Percentiles rank a stretch among this genome's conserved stretches.
Evolutionary conservation across 2,113 vertebrate species (phyloP).

Genomic region (Ochotona princeps): DNA sequence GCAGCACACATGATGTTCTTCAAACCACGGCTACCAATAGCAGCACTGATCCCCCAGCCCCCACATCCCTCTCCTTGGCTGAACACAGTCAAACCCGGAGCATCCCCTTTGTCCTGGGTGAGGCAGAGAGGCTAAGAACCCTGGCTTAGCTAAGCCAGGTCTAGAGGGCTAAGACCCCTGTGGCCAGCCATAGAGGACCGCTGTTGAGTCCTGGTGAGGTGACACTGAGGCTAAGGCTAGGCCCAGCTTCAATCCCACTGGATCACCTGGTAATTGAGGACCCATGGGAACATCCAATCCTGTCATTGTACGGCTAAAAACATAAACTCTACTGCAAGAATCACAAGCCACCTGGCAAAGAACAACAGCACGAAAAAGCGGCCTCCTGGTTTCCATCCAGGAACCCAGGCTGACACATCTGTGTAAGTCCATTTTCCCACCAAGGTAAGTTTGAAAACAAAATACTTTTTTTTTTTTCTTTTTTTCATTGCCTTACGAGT

Average conservation of each 20-base stretch:
- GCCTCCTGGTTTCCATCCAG: too few relatives aligned
- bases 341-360: too few relatives aligned
- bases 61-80: neutral
- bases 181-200: neutral
- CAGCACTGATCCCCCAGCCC: too few relatives aligned
- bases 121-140: accelerated
- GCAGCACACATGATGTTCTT: neutral
- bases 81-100: neutral
- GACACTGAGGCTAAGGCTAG: neutral
- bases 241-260: neutral
- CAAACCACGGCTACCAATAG: too few relatives aligned
- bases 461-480: neutral
- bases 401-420: too few relatives aligned
- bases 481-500: neutral
- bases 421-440: neutral
- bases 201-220: neutral
- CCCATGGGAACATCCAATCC: neutral
- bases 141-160: neutral
- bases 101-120: neutral
- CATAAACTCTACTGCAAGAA: too few relatives aligned
- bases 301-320: neutral
- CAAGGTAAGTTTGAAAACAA: neutral
- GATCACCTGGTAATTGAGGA: neutral
- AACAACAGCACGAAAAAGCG: too few relatives aligned
- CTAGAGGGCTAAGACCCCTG: accelerated